A percentile compares a stretch with the other conserved stretches of the same genome.
phyloP scores from a whole-genome alignment of 2,113 vertebrate species.

The Psilopsiagon aymara region DNA sequence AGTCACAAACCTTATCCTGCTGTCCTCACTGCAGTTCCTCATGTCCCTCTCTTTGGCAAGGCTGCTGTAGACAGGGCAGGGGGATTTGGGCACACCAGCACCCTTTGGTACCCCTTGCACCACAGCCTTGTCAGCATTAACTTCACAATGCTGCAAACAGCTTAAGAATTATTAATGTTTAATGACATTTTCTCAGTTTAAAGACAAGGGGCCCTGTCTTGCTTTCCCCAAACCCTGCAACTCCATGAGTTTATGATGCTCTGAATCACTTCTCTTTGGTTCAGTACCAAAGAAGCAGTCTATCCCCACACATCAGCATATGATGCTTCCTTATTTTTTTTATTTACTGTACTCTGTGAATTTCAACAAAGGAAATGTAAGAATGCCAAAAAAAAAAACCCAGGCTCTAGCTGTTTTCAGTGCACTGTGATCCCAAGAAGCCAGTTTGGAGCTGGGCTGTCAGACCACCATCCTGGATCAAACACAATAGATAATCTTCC shows the following conservation, averaged over 20 bases:
- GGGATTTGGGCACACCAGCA: fast-evolving
- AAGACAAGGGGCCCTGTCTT: background rate
- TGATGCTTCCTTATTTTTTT: background rate
- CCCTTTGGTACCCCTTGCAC: background rate
- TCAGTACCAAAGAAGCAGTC: background rate
- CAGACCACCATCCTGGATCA: background rate
- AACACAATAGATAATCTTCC: background rate
- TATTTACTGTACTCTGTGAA: background rate
- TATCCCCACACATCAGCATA: background rate
- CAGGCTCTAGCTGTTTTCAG: background rate
- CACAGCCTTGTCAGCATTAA: background rate
- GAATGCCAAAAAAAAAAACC: fast-evolving
- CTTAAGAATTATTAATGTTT: background rate
- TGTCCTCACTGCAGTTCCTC: fast-evolving
- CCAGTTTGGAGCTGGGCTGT: background rate
- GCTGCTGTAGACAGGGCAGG: background rate
- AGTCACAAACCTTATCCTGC: background rate
- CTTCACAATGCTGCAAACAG: background rate
- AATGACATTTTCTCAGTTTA: background rate
- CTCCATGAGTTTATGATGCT: background rate
- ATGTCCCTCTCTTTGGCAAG: fast-evolving
- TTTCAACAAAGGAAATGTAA: background rate
- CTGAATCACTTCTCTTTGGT: background rate
- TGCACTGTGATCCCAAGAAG: background rate
- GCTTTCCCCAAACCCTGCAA: background rate